Evolutionary conservation across 2,113 vertebrate genomes (phyloP), one percentile per base, ranked within the genome.

Genomic region (Silurus asotus): DNA sequence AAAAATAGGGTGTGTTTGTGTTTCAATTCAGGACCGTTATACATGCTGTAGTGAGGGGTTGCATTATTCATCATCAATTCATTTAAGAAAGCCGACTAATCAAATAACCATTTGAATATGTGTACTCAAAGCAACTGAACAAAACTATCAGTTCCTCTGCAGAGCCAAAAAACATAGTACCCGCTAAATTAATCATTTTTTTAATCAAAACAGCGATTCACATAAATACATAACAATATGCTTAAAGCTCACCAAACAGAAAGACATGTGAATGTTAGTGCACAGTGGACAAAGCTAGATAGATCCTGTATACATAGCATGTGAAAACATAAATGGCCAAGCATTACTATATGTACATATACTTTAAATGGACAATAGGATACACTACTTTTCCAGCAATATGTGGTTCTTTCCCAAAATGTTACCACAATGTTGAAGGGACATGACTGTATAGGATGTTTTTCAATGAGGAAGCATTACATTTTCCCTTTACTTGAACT

Each of bases 171-270:
- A 10, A 11, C 25, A 65, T 25, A 65, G 23, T 9, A 65, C 23
- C 9, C 9, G 25, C 20, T 23, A 2, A 61, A 14, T 7, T 37
- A 6, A n/a, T 65, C 9, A 65, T 65, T 11, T 62, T 62, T 20
- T 25, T 65, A 25, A 65, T 25, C 9, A 9, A 65, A 65, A n/a
- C 62, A 25, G 9, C 9, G 1, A 65, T 10, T 25, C 23, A 25
- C 3, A 25, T 65, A n/a, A n/a, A 65, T 65, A 65, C n/a, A 65
- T 25, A 11, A n/a, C 62, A 25, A 65, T 2, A 23, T 23, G 23
- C 61, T n/a, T 86, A 89, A 89, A 89, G 88, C 28, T 3, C 83
- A 80, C 9, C 70, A 83, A 75, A 25, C 88, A 70, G 48, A 61
- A 82, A 53, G 84, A 88, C 86, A 83, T 23, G 53, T 45, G 14